phyloP scores from a whole-genome alignment of 2,797 vertebrate species.

The Karalla daura region DNA sequence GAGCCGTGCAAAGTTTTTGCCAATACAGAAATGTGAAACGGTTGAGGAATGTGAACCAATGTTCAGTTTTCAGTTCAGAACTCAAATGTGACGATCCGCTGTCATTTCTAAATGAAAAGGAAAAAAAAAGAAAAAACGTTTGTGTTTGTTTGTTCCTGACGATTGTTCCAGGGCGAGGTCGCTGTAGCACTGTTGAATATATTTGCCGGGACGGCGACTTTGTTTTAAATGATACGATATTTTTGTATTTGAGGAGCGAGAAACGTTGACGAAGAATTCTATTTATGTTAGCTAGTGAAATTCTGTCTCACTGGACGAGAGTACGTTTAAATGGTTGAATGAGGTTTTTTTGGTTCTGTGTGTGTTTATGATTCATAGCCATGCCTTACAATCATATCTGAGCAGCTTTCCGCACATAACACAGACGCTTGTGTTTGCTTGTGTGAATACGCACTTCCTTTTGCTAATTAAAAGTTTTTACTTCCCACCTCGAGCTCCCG shows the following conservation, averaged over 20 bases:
- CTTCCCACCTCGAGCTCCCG: constrained; percentile 32
- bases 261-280: constrained; percentile 34
- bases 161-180: constrained; percentile 17
- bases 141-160: constrained; percentile 11
- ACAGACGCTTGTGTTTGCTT: constrained; percentile 9
- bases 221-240: constrained; percentile 59
- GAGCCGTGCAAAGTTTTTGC: constrained; percentile 65
- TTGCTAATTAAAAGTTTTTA: constrained; percentile 74
- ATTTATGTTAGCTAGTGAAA: constrained; percentile 63
- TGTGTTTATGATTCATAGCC: constrained; percentile 27
- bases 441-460: constrained; percentile 40
- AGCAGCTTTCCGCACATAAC: constrained; percentile 37
- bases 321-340: constrained; percentile 7
- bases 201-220: constrained; percentile 28
- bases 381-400: constrained; percentile 47
- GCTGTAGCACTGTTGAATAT: constrained; percentile 35
- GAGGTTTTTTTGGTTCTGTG: too few relatives aligned
- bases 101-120: too few relatives aligned
- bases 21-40: constrained; percentile 76
- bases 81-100: constrained; percentile 51
- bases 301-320: constrained; percentile 23
- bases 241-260: constrained; percentile 52
- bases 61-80: constrained; percentile 43
- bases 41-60: constrained; percentile 64
- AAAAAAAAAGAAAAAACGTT: constrained; percentile 20